These are phyloP conservation scores for human DNA, from an alignment of 2,113 vertebrate genomes.

Conservation along the genomic window GRCh38 chr7:107122001-107122500, in stretches of 20 bases:
- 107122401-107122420: neutral
- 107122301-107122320: conserved; percentile 12
- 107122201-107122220: conserved; percentile 36
- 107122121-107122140: neutral
- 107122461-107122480: neutral
- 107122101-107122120: neutral
- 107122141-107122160: neutral
- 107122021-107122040: conserved; percentile 25
- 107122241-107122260: conserved; percentile 18
- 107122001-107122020: conserved; percentile 86
- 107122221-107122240: conserved; percentile 5
- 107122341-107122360: neutral
- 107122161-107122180: neutral
- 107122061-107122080: neutral
- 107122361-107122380: neutral
- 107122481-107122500: conserved; percentile 27
- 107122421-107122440: neutral
- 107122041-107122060: neutral
- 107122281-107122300: conserved; percentile 26
- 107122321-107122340: neutral
- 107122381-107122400: neutral
- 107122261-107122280: neutral
- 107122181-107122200: neutral
- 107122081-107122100: neutral
- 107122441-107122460: conserved; percentile 12